Conservation (phyloP, 2,888 invertebrate genomes). For the Dryocosmus kuriphilus region DNA sequence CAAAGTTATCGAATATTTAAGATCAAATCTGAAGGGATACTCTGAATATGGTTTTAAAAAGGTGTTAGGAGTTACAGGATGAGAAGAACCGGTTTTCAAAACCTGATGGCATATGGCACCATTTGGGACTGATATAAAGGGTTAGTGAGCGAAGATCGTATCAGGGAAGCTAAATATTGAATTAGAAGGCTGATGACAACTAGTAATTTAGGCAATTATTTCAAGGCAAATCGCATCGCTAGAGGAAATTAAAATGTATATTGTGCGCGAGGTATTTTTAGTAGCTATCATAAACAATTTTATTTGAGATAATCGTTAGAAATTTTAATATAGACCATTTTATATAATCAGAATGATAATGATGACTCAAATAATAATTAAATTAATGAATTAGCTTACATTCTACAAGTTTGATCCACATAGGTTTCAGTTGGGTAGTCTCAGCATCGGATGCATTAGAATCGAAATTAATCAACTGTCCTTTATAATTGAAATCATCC, state of each 20-base stretch:
- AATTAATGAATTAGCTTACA: too few relatives aligned
- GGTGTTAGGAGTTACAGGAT: constrained; percentile 4
- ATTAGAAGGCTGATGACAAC: constrained; percentile 23
- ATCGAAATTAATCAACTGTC: too few relatives aligned
- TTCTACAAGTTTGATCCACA: too few relatives aligned
- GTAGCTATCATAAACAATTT: background rate
- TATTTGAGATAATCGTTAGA: background rate
- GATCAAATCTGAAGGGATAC: background rate
- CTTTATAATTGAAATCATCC: too few relatives aligned
- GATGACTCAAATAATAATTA: background rate
- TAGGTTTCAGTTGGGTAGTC: too few relatives aligned
- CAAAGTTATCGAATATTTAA: constrained; percentile 20
- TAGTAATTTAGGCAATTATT: constrained; percentile 24
- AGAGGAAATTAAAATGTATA: background rate
- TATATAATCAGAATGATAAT: background rate
- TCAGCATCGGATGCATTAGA: too few relatives aligned
- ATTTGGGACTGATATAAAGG: constrained; percentile 27
- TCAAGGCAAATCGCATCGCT: background rate
- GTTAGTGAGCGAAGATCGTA: constrained; percentile 27
- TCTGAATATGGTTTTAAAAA: background rate
- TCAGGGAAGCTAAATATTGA: constrained; percentile 25
- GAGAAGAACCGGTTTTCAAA: background rate
- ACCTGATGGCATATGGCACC: constrained; percentile 28
- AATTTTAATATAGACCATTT: background rate
- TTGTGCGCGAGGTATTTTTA: background rate